phyloP scores from a whole-genome alignment of 2,888 invertebrate species.

The Drosophila picticornis region DNA sequence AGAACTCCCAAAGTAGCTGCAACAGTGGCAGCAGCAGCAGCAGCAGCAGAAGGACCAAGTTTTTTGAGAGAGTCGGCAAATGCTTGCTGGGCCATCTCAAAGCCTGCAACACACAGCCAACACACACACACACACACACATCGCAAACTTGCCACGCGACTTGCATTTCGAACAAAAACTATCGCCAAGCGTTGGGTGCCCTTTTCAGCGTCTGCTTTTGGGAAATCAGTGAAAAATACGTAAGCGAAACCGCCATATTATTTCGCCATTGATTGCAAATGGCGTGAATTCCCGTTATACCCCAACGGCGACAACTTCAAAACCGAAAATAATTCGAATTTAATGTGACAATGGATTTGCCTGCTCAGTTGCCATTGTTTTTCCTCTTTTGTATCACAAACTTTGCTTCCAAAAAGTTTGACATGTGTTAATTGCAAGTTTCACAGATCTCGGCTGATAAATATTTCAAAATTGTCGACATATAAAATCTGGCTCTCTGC shows the following conservation, averaged over 20 bases:
- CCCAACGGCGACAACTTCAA: slow-evolving; percentile 32
- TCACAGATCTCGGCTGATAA: not conserved
- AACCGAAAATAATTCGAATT: slow-evolving; percentile 46
- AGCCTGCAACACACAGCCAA: slow-evolving; percentile 29
- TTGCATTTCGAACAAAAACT: slow-evolving; percentile 66
- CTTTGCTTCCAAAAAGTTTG: not conserved
- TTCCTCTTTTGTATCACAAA: not conserved
- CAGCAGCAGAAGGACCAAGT: slow-evolving; percentile 61
- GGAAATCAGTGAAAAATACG: slow-evolving; percentile 69
- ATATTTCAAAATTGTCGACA: not conserved
- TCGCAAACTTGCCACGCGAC: slow-evolving; percentile 53
- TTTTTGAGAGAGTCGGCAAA: slow-evolving; percentile 61
- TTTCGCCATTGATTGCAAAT: slow-evolving; percentile 77
- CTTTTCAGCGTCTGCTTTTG: slow-evolving; percentile 41
- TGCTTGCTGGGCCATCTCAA: slow-evolving; percentile 53
- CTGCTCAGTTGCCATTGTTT: slow-evolving; percentile 10
- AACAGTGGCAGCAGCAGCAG: slow-evolving; percentile 24
- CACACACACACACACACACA: slow-evolving; percentile 19
- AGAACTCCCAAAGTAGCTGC: slow-evolving; percentile 31
- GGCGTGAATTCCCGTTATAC: slow-evolving; percentile 58
- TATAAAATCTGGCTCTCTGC: not conserved
- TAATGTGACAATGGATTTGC: slow-evolving; percentile 54
- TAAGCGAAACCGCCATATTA: slow-evolving; percentile 77
- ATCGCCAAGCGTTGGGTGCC: slow-evolving; percentile 57
- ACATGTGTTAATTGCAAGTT: slow-evolving; percentile 5